phyloP scores from a whole-genome alignment of 1,140 invertebrate species.

The Colletes latitarsis region DNA sequence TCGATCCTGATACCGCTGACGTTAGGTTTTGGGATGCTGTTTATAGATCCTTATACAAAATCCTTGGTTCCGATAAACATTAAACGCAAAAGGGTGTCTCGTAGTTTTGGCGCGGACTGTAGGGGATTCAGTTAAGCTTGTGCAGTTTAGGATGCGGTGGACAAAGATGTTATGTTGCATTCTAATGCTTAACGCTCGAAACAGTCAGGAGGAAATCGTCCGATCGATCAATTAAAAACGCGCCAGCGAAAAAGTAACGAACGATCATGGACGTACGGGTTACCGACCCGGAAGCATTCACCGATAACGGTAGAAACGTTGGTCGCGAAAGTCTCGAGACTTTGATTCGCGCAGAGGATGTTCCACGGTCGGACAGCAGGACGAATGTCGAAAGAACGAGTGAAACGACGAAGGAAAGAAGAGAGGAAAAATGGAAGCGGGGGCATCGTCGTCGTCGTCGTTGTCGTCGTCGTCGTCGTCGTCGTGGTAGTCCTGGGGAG shows the following conservation, averaged over 20 bases:
- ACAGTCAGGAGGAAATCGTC: no score
- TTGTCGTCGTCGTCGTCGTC: constrained; percentile 24
- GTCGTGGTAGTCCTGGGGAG: constrained; percentile 33
- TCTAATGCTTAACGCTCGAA: no score
- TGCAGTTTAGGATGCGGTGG: no score
- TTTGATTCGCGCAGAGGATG: background rate
- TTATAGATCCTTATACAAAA: no score
- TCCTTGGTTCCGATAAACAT: no score
- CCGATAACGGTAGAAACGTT: background rate
- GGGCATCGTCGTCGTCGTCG: constrained; percentile 2
- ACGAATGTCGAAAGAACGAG: background rate
- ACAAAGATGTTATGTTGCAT: no score
- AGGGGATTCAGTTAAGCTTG: no score
- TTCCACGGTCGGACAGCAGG: background rate
- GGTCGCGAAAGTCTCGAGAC: background rate
- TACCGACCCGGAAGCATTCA: background rate
- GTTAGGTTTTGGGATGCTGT: no score
- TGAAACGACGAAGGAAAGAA: constrained; percentile 17
- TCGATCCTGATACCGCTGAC: no score
- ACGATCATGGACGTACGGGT: background rate
- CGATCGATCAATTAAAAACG: background rate
- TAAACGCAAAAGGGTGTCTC: no score
- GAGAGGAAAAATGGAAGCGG: constrained; percentile 23
- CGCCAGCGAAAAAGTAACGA: background rate
- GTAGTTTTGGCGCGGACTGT: no score